These are phyloP conservation scores for Gnathonemus echidnorhynchus DNA, from an alignment of 2,113 vertebrate species.

Conservation along the genomic window DNA sequence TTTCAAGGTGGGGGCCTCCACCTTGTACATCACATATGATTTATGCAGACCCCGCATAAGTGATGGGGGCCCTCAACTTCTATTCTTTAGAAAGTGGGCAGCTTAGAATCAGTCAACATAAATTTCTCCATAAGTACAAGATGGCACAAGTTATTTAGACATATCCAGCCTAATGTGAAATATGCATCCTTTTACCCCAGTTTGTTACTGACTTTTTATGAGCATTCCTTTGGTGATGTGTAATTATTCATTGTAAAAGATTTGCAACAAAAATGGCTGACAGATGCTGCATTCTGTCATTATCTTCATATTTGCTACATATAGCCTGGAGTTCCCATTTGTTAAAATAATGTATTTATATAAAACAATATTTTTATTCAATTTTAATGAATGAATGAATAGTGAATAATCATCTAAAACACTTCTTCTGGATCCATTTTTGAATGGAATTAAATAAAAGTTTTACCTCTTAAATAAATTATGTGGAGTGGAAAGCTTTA, in stretches of 20 bases:
- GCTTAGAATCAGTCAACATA: not conserved
- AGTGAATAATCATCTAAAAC: not conserved
- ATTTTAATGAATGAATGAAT: not conserved
- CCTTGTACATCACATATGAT: not conserved
- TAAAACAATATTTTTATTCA: not conserved
- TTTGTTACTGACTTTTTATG: conserved; percentile 9
- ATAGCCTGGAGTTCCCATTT: not conserved
- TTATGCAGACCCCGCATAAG: not conserved
- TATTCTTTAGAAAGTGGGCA: not conserved
- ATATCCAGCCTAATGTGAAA: conserved; percentile 12
- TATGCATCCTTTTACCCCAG: not conserved
- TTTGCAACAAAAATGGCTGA: not conserved
- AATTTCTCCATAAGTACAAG: not conserved
- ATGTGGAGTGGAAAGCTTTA: not conserved
- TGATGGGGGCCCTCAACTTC: not conserved
- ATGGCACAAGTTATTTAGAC: conserved; percentile 11
- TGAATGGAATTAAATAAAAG: not conserved
- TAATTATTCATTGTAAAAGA: not conserved
- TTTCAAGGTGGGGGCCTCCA: not conserved
- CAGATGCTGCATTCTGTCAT: not conserved
- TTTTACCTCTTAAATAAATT: not conserved
- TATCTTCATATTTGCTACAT: not conserved
- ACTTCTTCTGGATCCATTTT: not conserved
- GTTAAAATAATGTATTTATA: not conserved
- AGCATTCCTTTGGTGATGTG: not conserved